Evolutionary conservation across 2,888 invertebrate species (phyloP).

Genomic region (Aspidiotus rigidus): DNA sequence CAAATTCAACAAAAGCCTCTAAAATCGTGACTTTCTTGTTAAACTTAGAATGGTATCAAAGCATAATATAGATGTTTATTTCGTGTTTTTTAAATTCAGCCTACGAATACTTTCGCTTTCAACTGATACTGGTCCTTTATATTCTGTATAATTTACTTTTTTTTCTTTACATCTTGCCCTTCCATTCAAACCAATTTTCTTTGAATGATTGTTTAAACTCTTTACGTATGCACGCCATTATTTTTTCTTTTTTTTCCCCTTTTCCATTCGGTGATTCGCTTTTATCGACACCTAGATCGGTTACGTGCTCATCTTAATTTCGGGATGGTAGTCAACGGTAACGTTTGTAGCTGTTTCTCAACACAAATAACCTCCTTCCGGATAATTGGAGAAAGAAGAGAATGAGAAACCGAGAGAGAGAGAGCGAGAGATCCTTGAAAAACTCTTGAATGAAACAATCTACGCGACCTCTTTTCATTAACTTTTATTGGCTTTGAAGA

Average conservation of each 20-base stretch:
- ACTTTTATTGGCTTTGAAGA: slow-evolving; percentile 24
- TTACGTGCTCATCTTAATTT: background rate
- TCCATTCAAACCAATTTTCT: too few relatives aligned
- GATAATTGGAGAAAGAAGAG: background rate
- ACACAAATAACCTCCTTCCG: background rate
- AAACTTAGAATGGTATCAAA: too few relatives aligned
- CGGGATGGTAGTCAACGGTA: background rate
- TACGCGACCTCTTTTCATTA: slow-evolving; percentile 22
- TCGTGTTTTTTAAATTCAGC: too few relatives aligned
- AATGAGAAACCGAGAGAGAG: background rate
- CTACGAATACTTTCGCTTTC: too few relatives aligned
- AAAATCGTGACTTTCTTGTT: too few relatives aligned
- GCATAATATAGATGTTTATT: too few relatives aligned
- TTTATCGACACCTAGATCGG: background rate
- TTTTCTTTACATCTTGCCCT: too few relatives aligned
- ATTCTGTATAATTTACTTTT: too few relatives aligned
- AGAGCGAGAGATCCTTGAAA: background rate
- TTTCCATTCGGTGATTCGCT: background rate
- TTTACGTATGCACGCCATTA: too few relatives aligned
- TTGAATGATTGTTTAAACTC: too few relatives aligned
- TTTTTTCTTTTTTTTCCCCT: background rate
- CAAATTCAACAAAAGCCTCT: too few relatives aligned
- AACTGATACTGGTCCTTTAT: too few relatives aligned
- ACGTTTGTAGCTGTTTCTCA: background rate
- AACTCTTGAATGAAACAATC: background rate